Percentiles rank a stretch among this genome's conserved stretches.
Evolutionary conservation across 2,797 vertebrate genomes (phyloP).

Genomic region (Harpagifer antarcticus): DNA sequence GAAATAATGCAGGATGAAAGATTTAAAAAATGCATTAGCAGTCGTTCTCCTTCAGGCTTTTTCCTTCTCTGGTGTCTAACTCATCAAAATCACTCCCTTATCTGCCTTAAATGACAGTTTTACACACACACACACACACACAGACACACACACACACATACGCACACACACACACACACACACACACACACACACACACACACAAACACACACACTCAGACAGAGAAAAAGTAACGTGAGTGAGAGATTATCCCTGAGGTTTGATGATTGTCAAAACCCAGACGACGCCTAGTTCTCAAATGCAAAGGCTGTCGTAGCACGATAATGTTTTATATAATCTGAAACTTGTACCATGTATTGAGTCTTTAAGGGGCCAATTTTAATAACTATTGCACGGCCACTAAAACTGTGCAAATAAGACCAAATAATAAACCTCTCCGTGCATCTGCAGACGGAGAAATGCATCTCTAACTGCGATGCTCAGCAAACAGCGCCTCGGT

Average conservation of each 20-base stretch:
- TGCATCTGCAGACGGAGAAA: too few relatives aligned
- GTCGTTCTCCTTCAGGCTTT: slow-evolving; percentile 23
- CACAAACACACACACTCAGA: slow-evolving; percentile 18
- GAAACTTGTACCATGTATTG: neutral
- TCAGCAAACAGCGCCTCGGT: too few relatives aligned
- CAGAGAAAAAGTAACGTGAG: slow-evolving; percentile 4
- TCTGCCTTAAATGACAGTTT: slow-evolving; percentile 42
- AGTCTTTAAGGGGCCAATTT: neutral
- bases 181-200: slow-evolving; percentile 5
- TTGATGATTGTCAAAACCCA: slow-evolving; percentile 46
- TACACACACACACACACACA: neutral
- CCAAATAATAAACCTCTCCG: too few relatives aligned
- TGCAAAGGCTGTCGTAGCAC: neutral
- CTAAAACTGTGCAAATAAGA: too few relatives aligned
- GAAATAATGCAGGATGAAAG: neutral
- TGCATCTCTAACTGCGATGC: too few relatives aligned
- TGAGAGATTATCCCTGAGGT: slow-evolving; percentile 42
- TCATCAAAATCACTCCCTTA: slow-evolving; percentile 42
- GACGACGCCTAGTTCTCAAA: slow-evolving; percentile 14
- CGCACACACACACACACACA: neutral
- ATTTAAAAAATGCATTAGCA: slow-evolving; percentile 19
- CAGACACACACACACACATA: neutral
- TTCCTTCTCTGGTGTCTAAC: slow-evolving; percentile 37
- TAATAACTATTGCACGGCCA: too few relatives aligned
- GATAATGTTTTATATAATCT: neutral